Evolutionary conservation across 2,113 vertebrate genomes (phyloP).

Genomic region (Centropus unirufus): DNA sequence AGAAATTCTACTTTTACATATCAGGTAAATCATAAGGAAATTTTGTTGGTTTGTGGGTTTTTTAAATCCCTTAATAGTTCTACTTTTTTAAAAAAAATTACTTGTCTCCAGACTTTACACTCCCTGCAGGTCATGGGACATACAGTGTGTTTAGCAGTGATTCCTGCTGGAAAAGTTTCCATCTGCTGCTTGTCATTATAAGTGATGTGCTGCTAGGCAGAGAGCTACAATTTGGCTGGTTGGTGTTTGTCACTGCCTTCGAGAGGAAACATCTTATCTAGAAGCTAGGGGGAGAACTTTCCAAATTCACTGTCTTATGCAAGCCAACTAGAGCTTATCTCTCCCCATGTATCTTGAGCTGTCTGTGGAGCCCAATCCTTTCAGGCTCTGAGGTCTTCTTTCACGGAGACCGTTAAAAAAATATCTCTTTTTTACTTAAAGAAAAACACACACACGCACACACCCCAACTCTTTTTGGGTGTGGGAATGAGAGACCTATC

Average conservation of each 20-base stretch:
- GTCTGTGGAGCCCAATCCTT: not conserved
- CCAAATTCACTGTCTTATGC: not conserved
- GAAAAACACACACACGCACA: no score
- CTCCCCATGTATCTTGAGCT: not conserved
- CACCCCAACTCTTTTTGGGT: not conserved
- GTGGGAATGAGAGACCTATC: not conserved
- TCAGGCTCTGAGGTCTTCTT: not conserved
- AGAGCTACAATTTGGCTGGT: constrained; percentile 9
- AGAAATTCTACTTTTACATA: not conserved
- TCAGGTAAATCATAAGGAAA: not conserved
- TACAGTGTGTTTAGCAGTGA: not conserved
- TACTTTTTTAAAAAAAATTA: not conserved
- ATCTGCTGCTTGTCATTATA: constrained; percentile 9
- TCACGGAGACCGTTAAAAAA: not conserved
- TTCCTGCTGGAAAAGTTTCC: constrained; percentile 24
- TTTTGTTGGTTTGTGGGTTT: not conserved
- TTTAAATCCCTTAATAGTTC: not conserved
- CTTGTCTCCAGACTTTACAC: not conserved
- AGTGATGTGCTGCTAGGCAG: constrained; percentile 34
- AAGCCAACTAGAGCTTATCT: not conserved
- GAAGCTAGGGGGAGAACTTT: constrained; percentile 38
- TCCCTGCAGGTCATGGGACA: not conserved
- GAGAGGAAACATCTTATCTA: constrained; percentile 33
- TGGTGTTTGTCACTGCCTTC: constrained; percentile 1
- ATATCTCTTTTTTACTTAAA: not conserved